Evolutionary conservation across 1,140 invertebrate species (phyloP).

Genomic region (Pseudomyrmex flavicornis): DNA sequence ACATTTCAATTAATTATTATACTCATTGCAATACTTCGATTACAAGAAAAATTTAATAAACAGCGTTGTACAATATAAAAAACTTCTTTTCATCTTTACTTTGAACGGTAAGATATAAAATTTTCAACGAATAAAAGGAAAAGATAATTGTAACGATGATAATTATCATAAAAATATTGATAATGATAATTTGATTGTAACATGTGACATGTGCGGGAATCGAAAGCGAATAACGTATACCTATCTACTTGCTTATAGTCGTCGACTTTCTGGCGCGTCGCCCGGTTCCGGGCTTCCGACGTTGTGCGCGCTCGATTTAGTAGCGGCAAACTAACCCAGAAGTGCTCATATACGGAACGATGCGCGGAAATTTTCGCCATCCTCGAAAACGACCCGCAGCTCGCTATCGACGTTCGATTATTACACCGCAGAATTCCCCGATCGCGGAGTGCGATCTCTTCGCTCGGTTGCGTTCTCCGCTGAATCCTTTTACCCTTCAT

Average conservation of each 20-base stretch:
- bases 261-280: conserved; percentile 29
- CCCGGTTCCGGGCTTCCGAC: neutral
- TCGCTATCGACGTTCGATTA: conserved; percentile 45
- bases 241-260: conserved; percentile 10
- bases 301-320: conserved; percentile 7
- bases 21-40: neutral
- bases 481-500: neutral
- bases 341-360: conserved; percentile 24
- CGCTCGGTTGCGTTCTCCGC: neutral
- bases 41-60: neutral
- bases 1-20: neutral
- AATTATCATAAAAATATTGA: neutral
- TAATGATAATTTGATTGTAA: conserved; percentile 7
- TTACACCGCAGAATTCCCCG: conserved; percentile 38
- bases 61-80: neutral
- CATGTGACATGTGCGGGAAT: neutral
- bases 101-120: neutral
- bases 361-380: conserved; percentile 13
- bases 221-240: neutral
- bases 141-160: neutral
- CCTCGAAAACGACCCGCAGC: conserved; percentile 31
- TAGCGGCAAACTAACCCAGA: conserved; percentile 24
- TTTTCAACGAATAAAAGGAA: neutral
- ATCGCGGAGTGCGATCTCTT: neutral
- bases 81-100: conserved; percentile 14